Evolutionary conservation across 53 echinoderm and acorn worm genomes (phyloP).

Genomic region (Stichopus horrens): DNA sequence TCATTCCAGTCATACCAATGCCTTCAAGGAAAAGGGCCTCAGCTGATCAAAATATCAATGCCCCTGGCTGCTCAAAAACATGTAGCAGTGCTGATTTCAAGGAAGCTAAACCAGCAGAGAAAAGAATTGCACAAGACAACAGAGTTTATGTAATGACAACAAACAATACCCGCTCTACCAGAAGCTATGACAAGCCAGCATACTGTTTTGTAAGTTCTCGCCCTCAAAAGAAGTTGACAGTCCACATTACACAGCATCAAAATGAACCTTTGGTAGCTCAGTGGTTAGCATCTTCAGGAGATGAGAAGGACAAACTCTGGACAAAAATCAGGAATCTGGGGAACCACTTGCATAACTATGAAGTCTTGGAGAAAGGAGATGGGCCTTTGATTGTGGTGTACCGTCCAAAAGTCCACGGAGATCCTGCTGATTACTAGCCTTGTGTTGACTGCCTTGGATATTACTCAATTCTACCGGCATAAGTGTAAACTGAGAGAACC

Average conservation of each 20-base stretch:
- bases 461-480: constrained; percentile 62
- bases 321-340: constrained; percentile 56
- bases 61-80: not conserved
- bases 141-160: constrained; percentile 42
- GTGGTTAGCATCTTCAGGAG: constrained; percentile 48
- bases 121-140: not conserved
- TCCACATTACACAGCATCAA: constrained; percentile 44
- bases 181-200: constrained; percentile 51
- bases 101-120: not conserved
- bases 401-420: constrained; percentile 41
- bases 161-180: not conserved
- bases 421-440: constrained; percentile 50
- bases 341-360: constrained; percentile 58
- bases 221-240: constrained; percentile 46
- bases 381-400: constrained; percentile 58
- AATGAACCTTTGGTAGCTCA: constrained; percentile 44
- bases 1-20: constrained; percentile 23
- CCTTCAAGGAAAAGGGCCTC: not conserved
- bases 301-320: constrained; percentile 44
- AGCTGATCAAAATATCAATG: not conserved
- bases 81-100: not conserved
- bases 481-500: constrained; percentile 34
- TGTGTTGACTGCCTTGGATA: constrained; percentile 64
- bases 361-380: constrained; percentile 58
- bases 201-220: constrained; percentile 48